Evolutionary conservation across 2,797 vertebrate species (phyloP).

Genomic region (Tapirus indicus): DNA sequence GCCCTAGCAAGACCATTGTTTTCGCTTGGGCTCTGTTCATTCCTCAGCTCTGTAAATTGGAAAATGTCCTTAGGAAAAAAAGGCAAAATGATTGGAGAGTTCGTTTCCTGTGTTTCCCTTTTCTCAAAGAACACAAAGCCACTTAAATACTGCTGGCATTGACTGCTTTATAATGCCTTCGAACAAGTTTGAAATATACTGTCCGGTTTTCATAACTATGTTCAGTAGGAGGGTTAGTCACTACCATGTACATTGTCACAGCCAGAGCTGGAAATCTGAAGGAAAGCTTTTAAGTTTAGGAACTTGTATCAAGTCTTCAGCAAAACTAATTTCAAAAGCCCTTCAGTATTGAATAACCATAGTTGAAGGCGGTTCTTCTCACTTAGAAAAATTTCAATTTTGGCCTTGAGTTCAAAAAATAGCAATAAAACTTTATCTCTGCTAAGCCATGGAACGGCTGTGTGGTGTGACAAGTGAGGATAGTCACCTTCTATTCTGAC

Average conservation of each 20-base stretch:
- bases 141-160: neutral
- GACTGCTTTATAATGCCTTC: neutral
- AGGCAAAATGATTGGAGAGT: neutral
- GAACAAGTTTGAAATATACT: neutral
- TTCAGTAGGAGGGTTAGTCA: neutral
- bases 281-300: slow-evolving; percentile 11
- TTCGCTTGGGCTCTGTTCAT: neutral
- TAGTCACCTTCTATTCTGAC: neutral
- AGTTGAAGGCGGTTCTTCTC: neutral
- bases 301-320: slow-evolving; percentile 3
- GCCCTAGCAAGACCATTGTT: neutral
- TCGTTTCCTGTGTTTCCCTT: slow-evolving; percentile 7
- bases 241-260: neutral
- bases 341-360: neutral
- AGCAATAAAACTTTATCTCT: neutral
- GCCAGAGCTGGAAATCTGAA: slow-evolving; percentile 18
- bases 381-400: slow-evolving; percentile 29
- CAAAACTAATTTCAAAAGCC: slow-evolving; percentile 34
- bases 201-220: neutral
- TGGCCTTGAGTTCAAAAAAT: neutral
- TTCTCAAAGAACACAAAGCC: neutral
- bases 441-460: neutral
- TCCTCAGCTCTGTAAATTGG: slow-evolving; percentile 11
- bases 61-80: neutral
- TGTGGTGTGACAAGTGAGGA: neutral